phyloP scores from a whole-genome alignment of 2,797 vertebrate genomes.

The Philypnodon macrostomus region DNA sequence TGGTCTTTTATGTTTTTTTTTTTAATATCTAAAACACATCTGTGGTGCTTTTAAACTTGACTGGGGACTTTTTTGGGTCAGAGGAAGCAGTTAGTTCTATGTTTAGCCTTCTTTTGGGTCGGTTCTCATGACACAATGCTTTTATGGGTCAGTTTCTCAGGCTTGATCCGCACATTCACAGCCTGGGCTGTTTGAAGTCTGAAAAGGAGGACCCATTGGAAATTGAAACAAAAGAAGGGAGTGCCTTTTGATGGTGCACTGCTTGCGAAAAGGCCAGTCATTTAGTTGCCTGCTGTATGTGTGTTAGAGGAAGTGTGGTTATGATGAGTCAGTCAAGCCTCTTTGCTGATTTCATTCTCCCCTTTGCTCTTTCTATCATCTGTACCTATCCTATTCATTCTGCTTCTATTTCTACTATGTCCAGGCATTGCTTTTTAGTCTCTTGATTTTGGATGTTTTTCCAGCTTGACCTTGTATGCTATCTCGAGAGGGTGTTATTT shows the following conservation, averaged over 20 bases:
- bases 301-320: constrained; percentile 82
- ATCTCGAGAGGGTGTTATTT: constrained; percentile 19
- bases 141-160: constrained; percentile 36
- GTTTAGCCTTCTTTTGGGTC: constrained; percentile 3
- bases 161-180: constrained; percentile 13
- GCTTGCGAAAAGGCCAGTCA: constrained; percentile 80
- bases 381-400: constrained; percentile 39
- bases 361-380: constrained; percentile 40
- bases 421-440: constrained; percentile 28
- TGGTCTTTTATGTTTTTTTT: no score
- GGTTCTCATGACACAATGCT: constrained; percentile 55
- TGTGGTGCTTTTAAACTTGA: no score
- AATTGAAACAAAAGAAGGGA: constrained; percentile 9
- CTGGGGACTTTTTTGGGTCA: constrained; percentile 30
- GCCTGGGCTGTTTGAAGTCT: constrained; percentile 20
- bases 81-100: constrained; percentile 20
- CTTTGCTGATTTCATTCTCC: constrained; percentile 35
- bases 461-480: constrained; percentile 49
- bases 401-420: constrained; percentile 27
- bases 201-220: constrained; percentile 15
- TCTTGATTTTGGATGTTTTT: constrained; percentile 24
- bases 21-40: no score
- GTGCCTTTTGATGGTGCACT: constrained; percentile 12
- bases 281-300: constrained; percentile 69
- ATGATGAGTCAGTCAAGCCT: constrained; percentile 76